Evolutionary conservation across 2,797 vertebrate genomes (phyloP), one percentile per base, ranked within the genome.

Genomic region (Loriculus beryllinus): DNA sequence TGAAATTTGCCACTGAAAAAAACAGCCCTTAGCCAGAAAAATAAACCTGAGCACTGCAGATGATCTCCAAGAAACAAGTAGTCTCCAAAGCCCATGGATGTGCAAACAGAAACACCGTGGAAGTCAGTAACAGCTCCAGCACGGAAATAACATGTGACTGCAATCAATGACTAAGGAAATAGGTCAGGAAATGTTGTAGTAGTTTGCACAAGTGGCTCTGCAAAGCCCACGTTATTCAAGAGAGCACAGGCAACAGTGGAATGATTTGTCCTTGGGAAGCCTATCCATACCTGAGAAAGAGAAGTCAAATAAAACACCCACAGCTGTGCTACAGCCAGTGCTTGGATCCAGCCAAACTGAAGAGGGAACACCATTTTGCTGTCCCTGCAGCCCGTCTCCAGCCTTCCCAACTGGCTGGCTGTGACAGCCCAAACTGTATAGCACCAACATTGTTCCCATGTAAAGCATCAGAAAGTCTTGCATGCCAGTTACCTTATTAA

Each of bases 401-500:
- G 1, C n/a, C 68, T 62, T 71, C 69, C 33, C 60, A 33, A 4
- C 40, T 42, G 45, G 14, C 19, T 31, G 65, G 29, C 3, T 4
- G 19, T 5, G 45, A 69, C 39, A 77, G 49, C 20, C 14, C 48
- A 8, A 35, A n/a, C 60, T 35, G 40, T 19, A 4, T 1, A n/a
- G 51, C 49, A 65, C 22, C 4, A 42, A 42, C 63, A 26, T 3
- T 28, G 6, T 3, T n/a, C 20, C 45, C 74, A 25, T 1, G 26
- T 37, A 20, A 45, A 75, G 49, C 82, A 6, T 1, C 16, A 17
- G 21, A 17, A 28, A 67, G 28, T 4, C 10, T 17, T 8, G 31
- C 63, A 33, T 2, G 1, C 1, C 43, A 42, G 86, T 96, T 93
- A 99, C 99, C 98, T 99, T 98, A 75, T 98, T 98, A 95, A 99